phyloP scores from a whole-genome alignment of 2,888 invertebrate genomes.

The Rhorus exstirpatorius region DNA sequence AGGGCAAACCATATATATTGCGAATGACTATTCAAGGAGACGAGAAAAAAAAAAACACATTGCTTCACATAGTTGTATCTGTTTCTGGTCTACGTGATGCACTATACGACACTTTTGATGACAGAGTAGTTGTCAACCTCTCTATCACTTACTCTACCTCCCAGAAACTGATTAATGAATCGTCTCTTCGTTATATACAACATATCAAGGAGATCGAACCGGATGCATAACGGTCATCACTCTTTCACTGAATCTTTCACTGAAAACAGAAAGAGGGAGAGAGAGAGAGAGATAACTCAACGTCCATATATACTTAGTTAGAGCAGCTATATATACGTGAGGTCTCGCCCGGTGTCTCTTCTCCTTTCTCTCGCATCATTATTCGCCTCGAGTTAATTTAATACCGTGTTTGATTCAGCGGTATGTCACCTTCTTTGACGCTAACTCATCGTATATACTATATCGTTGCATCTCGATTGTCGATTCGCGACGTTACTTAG shows the following conservation, averaged over 20 bases:
- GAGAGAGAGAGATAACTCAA: conserved; percentile 16
- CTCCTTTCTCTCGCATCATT: conserved; percentile 47
- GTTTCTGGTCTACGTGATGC: conserved; percentile 2
- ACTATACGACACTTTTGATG: conserved; percentile 29
- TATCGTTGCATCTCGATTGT: conserved; percentile 20
- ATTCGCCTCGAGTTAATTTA: conserved; percentile 47
- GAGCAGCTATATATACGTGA: conserved; percentile 51
- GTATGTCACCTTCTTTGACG: conserved; percentile 57
- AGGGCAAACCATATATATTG: neutral
- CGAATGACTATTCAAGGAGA: neutral
- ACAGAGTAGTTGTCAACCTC: conserved; percentile 37
- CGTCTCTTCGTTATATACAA: conserved; percentile 13
- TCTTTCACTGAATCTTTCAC: conserved; percentile 47
- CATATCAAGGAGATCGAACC: conserved; percentile 26
- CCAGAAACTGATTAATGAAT: conserved; percentile 46
- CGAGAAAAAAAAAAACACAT: conserved; percentile 1
- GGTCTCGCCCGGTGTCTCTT: conserved; percentile 36
- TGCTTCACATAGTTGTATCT: conserved; percentile 18
- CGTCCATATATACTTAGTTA: conserved; percentile 21
- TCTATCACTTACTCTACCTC: conserved; percentile 18
- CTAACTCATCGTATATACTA: conserved; percentile 35
- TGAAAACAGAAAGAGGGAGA: conserved; percentile 12
- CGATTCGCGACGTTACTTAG: conserved; percentile 27
- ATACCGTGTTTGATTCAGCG: conserved; percentile 48
- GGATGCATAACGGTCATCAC: conserved; percentile 54